Conservation (phyloP, 2,797 vertebrate species). For the Clarias fuscus region DNA sequence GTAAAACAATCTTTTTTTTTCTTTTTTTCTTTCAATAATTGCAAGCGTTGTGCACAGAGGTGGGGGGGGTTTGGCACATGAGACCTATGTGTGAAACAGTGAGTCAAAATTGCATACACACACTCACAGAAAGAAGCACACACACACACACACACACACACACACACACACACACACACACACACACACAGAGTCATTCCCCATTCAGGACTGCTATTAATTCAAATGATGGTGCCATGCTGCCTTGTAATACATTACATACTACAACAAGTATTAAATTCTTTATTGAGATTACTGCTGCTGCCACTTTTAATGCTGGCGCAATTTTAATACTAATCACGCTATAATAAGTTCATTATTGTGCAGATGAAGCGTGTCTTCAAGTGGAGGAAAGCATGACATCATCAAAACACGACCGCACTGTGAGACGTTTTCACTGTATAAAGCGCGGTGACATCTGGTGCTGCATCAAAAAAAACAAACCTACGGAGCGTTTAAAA, state of each 20-base stretch:
- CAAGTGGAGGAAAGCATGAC: not conserved
- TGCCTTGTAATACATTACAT: conserved; percentile 78
- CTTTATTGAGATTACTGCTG: conserved; percentile 71
- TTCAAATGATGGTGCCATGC: conserved; percentile 74
- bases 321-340: conserved; percentile 40
- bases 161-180: conserved; percentile 5
- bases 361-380: conserved; percentile 30
- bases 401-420: conserved; percentile 7
- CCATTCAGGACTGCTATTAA: conserved; percentile 74
- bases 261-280: conserved; percentile 69
- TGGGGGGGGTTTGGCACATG: conserved; percentile 16
- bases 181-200: conserved; percentile 36
- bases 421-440: not conserved
- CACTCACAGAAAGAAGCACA: too few species aligned
- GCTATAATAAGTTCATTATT: conserved; percentile 33
- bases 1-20: conserved; percentile 32
- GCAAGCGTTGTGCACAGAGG: conserved; percentile 21
- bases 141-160: conserved; percentile 15
- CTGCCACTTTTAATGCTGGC: conserved; percentile 75
- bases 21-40: conserved; percentile 35
- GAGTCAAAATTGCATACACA: conserved; percentile 10
- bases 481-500: not conserved
- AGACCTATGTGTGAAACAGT: conserved; percentile 12
- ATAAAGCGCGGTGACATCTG: not conserved
- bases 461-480: not conserved